These are phyloP conservation scores for Aradophagus sp. DNA, from an alignment of 1,140 invertebrate genomes.

Conservation along the genomic window DNA sequence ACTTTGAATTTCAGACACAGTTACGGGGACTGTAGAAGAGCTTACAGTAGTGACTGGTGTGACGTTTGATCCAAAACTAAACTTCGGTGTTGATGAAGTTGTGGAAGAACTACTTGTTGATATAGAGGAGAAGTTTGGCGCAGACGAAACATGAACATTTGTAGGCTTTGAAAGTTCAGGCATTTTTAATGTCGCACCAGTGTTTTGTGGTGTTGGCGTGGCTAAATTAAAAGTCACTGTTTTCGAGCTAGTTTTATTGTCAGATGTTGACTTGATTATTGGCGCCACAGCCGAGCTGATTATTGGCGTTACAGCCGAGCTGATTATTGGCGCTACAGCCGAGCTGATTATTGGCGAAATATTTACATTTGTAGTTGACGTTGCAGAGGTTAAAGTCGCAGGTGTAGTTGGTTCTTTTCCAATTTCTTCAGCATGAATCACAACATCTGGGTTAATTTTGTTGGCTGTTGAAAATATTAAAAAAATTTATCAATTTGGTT, in stretches of 20 bases:
- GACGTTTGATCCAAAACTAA: too few species aligned
- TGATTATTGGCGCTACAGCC: conserved; percentile 59
- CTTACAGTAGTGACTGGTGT: too few species aligned
- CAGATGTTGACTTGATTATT: conserved; percentile 51
- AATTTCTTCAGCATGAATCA: conserved; percentile 69
- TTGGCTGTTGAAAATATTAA: conserved; percentile 60
- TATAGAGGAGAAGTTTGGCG: too few species aligned
- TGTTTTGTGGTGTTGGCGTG: background rate
- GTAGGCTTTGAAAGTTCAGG: too few species aligned
- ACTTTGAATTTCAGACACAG: too few species aligned
- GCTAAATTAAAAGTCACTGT: conserved; percentile 60
- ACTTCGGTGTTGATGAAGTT: too few species aligned
- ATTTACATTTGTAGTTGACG: conserved; percentile 64
- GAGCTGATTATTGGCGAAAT: conserved; percentile 69
- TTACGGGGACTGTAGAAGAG: too few species aligned
- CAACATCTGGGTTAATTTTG: conserved; percentile 69
- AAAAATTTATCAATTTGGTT: too few species aligned
- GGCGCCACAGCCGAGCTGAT: too few species aligned
- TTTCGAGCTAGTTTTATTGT: conserved; percentile 41
- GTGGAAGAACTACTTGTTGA: too few species aligned
- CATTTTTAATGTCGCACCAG: background rate
- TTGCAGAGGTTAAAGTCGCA: background rate
- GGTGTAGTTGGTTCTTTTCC: conserved; percentile 28
- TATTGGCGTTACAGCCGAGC: too few species aligned
- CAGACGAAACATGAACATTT: too few species aligned